Evolutionary conservation across 2,888 invertebrate species (phyloP).

Genomic region (Volucella zonaria): DNA sequence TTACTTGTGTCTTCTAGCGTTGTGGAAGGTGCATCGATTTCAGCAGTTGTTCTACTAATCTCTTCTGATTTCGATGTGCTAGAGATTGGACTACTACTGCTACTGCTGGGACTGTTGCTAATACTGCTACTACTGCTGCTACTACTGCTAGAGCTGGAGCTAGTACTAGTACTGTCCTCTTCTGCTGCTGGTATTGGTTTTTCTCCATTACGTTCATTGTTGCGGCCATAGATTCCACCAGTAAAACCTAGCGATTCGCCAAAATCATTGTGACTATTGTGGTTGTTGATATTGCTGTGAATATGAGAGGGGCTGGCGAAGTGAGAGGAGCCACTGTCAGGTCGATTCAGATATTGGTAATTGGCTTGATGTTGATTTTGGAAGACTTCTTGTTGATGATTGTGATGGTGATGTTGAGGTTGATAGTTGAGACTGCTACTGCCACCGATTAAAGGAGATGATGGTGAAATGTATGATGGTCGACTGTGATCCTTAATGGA

Average conservation of each 20-base stretch:
- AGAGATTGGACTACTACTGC: slow-evolving; percentile 56
- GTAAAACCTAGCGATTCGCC: slow-evolving; percentile 80
- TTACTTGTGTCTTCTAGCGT: slow-evolving; percentile 70
- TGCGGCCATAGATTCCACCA: slow-evolving; percentile 80
- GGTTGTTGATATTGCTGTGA: slow-evolving; percentile 4
- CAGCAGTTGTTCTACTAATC: slow-evolving; percentile 59
- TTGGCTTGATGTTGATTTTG: slow-evolving; percentile 78
- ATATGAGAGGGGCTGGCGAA: slow-evolving; percentile 65
- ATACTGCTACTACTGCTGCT: slow-evolving; percentile 66
- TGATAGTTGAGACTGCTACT: slow-evolving; percentile 75
- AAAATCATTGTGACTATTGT: slow-evolving; percentile 76
- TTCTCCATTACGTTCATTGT: slow-evolving; percentile 81
- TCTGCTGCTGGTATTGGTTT: slow-evolving; percentile 79
- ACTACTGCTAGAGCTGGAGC: slow-evolving; percentile 68
- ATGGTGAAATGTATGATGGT: slow-evolving; percentile 61
- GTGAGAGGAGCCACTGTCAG: slow-evolving; percentile 78
- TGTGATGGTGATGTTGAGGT: slow-evolving; percentile 76
- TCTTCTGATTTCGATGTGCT: slow-evolving; percentile 57
- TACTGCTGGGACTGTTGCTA: slow-evolving; percentile 57
- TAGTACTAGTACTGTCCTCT: slow-evolving; percentile 69
- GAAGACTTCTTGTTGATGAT: slow-evolving; percentile 76
- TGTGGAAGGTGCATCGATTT: slow-evolving; percentile 46
- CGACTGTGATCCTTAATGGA: slow-evolving; percentile 73
- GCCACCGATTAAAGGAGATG: slow-evolving; percentile 74
- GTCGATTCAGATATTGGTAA: slow-evolving; percentile 82